Percentiles rank a stretch among this genome's conserved stretches.
phyloP scores from a whole-genome alignment of 2,797 vertebrate genomes.

The Artibeus lituratus region DNA sequence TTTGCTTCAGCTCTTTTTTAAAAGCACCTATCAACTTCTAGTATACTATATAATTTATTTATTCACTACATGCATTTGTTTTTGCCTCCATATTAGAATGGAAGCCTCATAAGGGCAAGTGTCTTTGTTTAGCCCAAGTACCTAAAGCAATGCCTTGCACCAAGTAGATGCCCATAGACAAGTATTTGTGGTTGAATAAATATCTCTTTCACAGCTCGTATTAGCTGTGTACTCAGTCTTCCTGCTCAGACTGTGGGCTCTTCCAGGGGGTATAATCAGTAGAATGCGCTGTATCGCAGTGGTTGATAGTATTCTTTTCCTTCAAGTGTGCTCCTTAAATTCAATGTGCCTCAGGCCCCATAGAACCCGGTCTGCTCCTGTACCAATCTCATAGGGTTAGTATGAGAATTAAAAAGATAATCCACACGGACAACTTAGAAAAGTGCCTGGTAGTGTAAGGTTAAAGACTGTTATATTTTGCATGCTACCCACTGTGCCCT shows the following conservation, averaged over 20 bases:
- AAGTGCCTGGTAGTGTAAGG: not conserved
- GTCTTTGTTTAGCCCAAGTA: not conserved
- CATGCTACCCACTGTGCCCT: fast-evolving
- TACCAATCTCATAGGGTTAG: not conserved
- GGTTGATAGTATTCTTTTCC: not conserved
- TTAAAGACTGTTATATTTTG: not conserved
- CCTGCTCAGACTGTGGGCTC: not conserved
- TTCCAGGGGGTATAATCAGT: not conserved
- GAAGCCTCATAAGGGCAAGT: not conserved
- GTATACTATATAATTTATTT: not conserved
- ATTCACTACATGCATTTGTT: not conserved
- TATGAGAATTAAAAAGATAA: not conserved
- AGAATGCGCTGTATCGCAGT: not conserved
- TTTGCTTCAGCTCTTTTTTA: not conserved
- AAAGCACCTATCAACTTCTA: not conserved
- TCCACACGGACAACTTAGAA: not conserved
- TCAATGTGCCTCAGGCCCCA: not conserved
- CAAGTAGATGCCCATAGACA: not conserved
- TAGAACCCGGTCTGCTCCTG: not conserved
- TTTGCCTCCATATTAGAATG: not conserved
- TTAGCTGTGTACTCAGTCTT: not conserved
- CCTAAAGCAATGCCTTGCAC: not conserved
- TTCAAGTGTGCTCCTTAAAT: not conserved
- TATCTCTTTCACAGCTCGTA: not conserved
- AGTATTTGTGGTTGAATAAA: not conserved